phyloP scores from a whole-genome alignment of 35 echinoderm and acorn worm species.

The Acanthaster planci region DNA sequence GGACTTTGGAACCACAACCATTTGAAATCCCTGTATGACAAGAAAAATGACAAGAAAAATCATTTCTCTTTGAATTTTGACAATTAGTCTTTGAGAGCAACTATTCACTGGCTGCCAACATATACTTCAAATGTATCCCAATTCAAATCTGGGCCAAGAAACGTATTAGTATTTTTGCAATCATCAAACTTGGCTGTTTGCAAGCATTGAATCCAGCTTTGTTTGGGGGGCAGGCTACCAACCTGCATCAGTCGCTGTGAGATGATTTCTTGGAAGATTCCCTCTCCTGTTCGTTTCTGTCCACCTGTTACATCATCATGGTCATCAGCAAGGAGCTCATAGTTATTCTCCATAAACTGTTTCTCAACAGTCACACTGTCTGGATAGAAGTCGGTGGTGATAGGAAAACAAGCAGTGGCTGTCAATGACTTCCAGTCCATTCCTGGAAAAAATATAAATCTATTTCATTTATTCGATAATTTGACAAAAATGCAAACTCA shows the following conservation, averaged over 20 bases:
- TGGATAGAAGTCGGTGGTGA: conserved; percentile 88
- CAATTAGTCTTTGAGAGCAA: too few relatives aligned
- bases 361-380: conserved; percentile 54
- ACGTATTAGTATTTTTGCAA: background rate
- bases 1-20: conserved; percentile 62
- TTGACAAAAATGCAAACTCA: too few relatives aligned
- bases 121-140: background rate
- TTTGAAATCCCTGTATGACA: conserved; percentile 76
- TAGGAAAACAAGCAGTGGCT: conserved; percentile 80
- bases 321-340: conserved; percentile 52
- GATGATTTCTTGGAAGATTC: conserved; percentile 76
- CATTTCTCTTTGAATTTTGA: too few relatives aligned
- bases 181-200: background rate
- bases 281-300: conserved; percentile 31
- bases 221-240: too few relatives aligned
- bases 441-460: conserved; percentile 20
- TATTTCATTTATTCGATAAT: too few relatives aligned
- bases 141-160: background rate
- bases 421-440: conserved; percentile 98
- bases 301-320: conserved; percentile 19
- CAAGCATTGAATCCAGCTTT: background rate
- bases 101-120: background rate
- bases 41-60: background rate
- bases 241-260: conserved; percentile 92
- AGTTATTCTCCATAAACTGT: conserved; percentile 73